phyloP scores from a whole-genome alignment of 2,797 vertebrate genomes.

The Tinamus major region DNA sequence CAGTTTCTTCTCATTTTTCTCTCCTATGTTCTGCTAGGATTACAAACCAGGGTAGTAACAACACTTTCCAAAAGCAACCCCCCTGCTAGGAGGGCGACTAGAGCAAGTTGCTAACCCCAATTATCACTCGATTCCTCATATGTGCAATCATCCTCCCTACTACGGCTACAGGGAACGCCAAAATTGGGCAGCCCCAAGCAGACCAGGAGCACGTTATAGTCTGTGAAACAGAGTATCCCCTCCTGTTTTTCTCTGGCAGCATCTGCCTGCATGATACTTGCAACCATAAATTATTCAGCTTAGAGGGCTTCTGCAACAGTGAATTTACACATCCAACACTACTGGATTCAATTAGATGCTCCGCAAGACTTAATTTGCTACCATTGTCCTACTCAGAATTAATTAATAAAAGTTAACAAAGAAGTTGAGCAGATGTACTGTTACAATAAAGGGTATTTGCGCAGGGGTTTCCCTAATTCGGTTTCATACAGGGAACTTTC shows the following conservation, averaged over 20 bases:
- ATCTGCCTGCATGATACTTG: background rate
- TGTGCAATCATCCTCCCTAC: background rate
- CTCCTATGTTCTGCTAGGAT: background rate
- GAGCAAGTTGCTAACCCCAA: background rate
- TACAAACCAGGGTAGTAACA: background rate
- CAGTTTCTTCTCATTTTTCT: background rate
- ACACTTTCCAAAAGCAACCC: background rate
- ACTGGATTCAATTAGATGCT: background rate
- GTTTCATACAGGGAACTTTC: background rate
- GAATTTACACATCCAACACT: background rate
- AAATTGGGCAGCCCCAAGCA: background rate
- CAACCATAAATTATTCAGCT: background rate
- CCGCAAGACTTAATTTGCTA: background rate
- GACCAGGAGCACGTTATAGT: accelerated
- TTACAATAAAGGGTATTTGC: accelerated
- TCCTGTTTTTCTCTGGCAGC: background rate
- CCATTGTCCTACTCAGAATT: background rate
- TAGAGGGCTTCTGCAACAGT: background rate
- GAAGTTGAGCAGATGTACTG: background rate
- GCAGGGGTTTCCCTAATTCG: background rate
- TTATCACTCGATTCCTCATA: background rate
- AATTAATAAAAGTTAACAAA: background rate
- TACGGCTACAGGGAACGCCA: accelerated
- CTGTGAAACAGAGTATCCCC: background rate
- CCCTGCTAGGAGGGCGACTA: background rate